These are phyloP conservation scores for Liasis olivaceus DNA, from an alignment of 2,797 vertebrate species.

Conservation along the genomic window DNA sequence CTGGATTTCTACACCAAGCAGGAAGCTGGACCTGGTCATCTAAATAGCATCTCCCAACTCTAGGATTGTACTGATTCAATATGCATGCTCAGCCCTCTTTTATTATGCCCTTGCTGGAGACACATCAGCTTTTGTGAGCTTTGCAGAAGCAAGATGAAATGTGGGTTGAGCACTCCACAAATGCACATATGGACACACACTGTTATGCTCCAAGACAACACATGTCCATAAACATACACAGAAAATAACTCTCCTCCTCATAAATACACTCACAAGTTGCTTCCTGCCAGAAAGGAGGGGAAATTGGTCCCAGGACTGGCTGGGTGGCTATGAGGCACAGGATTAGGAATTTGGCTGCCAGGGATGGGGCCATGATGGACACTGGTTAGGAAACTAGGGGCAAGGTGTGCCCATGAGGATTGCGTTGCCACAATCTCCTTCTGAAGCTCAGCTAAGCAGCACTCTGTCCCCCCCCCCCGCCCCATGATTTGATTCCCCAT, in stretches of 20 bases:
- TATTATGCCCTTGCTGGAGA: not conserved
- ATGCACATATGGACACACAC: not conserved
- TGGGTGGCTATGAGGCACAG: not conserved
- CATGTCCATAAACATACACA: not conserved
- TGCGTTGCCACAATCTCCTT: not conserved
- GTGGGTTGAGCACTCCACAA: not conserved
- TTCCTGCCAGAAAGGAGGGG: not conserved
- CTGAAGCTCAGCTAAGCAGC: not conserved
- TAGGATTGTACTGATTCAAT: not conserved
- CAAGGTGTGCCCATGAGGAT: not conserved
- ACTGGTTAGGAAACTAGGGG: not conserved
- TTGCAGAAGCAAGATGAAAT: not conserved
- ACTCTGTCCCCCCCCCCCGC: not conserved
- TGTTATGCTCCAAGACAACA: not conserved
- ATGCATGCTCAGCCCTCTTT: not conserved
- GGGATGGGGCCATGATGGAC: not conserved
- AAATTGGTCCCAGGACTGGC: not conserved
- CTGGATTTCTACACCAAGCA: not conserved
- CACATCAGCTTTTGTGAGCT: not conserved
- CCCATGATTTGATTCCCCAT: not conserved
- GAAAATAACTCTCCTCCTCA: not conserved
- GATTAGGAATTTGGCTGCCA: not conserved
- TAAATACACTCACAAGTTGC: not conserved
- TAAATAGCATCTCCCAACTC: not conserved
- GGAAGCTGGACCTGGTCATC: not conserved